A percentile compares a stretch with the other conserved stretches of the same genome.
Evolutionary conservation across 1,140 invertebrate species (phyloP).

Genomic region (Zaprionus vittiger): DNA sequence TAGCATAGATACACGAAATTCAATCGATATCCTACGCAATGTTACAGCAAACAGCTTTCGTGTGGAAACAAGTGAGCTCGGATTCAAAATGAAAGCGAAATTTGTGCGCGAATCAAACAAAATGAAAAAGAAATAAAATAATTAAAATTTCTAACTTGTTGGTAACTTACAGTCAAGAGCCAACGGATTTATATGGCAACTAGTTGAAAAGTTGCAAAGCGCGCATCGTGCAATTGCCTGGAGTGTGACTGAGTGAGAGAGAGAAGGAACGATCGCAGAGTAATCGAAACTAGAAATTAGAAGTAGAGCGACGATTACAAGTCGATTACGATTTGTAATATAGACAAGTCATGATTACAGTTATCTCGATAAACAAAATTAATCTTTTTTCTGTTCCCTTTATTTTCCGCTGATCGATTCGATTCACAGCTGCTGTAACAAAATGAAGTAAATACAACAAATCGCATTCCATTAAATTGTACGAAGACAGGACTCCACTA

Average conservation of each 20-base stretch:
- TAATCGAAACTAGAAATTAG: neutral
- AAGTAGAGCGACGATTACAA: conserved; percentile 52
- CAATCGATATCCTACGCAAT: neutral
- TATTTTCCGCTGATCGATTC: neutral
- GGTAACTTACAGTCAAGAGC: neutral
- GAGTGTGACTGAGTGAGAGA: neutral
- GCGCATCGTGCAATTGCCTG: neutral
- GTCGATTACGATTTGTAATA: conserved; percentile 51
- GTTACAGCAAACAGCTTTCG: conserved; percentile 18
- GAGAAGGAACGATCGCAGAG: neutral
- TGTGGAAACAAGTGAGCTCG: neutral
- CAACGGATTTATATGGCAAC: neutral
- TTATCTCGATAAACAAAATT: conserved; percentile 49
- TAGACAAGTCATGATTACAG: conserved; percentile 66
- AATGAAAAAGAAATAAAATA: neutral
- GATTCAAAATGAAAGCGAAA: neutral
- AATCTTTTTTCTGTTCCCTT: neutral
- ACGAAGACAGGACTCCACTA: neutral
- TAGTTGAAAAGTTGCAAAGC: neutral
- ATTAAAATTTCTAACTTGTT: neutral
- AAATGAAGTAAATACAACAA: neutral
- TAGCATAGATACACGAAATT: neutral
- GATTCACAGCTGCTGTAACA: neutral
- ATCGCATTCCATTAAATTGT: neutral
- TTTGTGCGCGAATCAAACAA: neutral